These are phyloP conservation scores for Acanthiza pusilla DNA, from an alignment of 2,797 vertebrate genomes.

Conservation along the genomic window DNA sequence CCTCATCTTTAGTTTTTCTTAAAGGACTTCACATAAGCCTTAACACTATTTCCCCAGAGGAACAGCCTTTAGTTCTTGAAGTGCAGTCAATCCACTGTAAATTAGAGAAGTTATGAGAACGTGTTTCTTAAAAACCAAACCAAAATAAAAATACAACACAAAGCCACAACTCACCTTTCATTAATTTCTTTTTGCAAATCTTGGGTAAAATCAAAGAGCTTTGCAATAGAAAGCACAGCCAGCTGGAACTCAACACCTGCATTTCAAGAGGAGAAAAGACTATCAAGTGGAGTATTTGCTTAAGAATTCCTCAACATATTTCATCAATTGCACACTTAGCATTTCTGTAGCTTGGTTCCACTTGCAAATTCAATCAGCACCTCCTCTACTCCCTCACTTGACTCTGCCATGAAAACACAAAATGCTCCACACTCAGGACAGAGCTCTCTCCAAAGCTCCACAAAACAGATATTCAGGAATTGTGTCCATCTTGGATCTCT, in stretches of 20 bases:
- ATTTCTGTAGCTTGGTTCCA: neutral
- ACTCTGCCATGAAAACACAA: neutral
- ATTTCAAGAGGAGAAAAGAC: neutral
- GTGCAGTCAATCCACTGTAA: neutral
- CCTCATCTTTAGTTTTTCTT: neutral
- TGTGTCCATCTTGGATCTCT: neutral
- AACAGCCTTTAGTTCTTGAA: neutral
- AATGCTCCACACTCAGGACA: neutral
- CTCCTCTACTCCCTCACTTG: neutral
- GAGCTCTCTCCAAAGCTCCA: neutral
- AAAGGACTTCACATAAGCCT: neutral
- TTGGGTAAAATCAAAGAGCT: constrained; percentile 89
- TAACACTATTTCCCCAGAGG: neutral
- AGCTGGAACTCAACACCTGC: constrained; percentile 85
- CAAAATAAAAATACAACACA: neutral
- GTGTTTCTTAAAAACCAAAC: neutral
- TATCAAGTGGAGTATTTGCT: neutral
- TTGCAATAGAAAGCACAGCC: constrained; percentile 85
- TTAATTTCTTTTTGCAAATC: constrained; percentile 88
- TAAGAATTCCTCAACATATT: neutral
- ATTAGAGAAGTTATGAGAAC: neutral
- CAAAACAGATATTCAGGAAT: neutral
- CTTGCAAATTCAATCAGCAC: neutral
- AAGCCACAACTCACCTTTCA: constrained; percentile 80
- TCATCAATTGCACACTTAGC: neutral